These are phyloP conservation scores for Galeopterus variegatus DNA, from an alignment of 2,113 vertebrate species.

Conservation along the genomic window DNA sequence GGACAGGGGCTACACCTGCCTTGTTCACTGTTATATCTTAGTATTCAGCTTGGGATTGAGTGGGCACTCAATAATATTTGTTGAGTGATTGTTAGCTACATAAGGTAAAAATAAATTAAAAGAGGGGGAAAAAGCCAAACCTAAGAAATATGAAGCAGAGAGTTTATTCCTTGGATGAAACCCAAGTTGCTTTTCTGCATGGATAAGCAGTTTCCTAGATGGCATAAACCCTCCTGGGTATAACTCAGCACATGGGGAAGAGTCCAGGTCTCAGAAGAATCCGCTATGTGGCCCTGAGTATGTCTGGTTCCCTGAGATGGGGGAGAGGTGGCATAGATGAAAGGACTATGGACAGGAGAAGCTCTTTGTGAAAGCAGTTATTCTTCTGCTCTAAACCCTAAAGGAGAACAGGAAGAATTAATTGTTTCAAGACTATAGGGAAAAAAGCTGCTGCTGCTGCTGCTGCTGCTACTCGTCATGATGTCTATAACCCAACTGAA, in stretches of 20 bases:
- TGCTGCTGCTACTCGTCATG: neutral
- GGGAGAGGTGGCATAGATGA: neutral
- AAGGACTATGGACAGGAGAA: neutral
- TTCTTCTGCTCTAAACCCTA: neutral
- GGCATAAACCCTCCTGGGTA: neutral
- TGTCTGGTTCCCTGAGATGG: neutral
- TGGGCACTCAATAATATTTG: neutral
- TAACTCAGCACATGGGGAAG: neutral
- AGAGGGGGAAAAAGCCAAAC: neutral
- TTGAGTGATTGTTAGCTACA: neutral
- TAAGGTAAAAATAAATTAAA: slow-evolving; percentile 48
- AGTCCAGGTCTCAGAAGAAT: neutral
- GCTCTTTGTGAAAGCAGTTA: neutral
- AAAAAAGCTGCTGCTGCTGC: neutral
- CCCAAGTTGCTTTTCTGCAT: neutral
- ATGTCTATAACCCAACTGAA: neutral
- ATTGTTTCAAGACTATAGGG: neutral
- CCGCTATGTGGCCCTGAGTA: neutral
- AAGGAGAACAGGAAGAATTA: neutral
- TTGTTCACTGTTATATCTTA: neutral
- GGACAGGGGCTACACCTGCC: neutral
- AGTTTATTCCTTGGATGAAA: slow-evolving; percentile 17
- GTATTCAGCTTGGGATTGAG: neutral
- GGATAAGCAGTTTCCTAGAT: neutral
- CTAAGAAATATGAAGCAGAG: slow-evolving; percentile 38